Base-by-base conservation (phyloP, 2,888 invertebrate genomes). In the Hypolimnas misippus region DNA sequence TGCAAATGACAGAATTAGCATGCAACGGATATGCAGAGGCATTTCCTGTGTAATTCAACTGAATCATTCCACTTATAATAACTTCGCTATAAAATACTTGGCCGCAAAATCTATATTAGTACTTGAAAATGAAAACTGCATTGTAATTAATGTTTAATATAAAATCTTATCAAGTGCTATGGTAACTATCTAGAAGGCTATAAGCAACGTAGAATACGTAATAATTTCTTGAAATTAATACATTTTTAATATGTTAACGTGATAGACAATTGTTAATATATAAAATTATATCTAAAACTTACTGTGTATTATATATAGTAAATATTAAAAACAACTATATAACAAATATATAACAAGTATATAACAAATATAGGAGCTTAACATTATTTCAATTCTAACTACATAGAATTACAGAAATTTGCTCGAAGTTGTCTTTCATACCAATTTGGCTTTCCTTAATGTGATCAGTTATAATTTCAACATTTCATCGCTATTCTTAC, bases 401-500 rank as follows among this genome's bases (percentile, higher is more conserved):
- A n/a, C n/a, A n/a, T n/a, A n/a, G n/a, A n/a, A n/a, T n/a, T 46
- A 21, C 12, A 21, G 21, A 12, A 46, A 21, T 46, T n/a, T 21
- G 44, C 21, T 82, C 79, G 21, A 83, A 77, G 67, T 83, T 80
- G 64, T 83, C 84, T 56, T 84, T 85, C 75, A 76, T 58, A 19
- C 81, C 82, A 70, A 89, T 89, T 65, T 89, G 91, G 63, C 82
- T 84, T 74, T 82, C 81, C 56, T 81, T 87, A 51, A 91, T 87
- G 69, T 91, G 90, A 35, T 88, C 85, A 38, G 81, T 76, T 25
- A 91, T 84, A 62, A 82, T 79, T 62, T 83, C 80, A 0, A 83
- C n/a, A 84, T 89, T 70, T 87, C 84, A 14, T 91, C 82, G 50
- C 87, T 89, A 62, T 97, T 93, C 78, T 93, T 95, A 0, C 94